Evolutionary conservation across 2,113 vertebrate genomes (phyloP).

Genomic region (Strigops habroptila): DNA sequence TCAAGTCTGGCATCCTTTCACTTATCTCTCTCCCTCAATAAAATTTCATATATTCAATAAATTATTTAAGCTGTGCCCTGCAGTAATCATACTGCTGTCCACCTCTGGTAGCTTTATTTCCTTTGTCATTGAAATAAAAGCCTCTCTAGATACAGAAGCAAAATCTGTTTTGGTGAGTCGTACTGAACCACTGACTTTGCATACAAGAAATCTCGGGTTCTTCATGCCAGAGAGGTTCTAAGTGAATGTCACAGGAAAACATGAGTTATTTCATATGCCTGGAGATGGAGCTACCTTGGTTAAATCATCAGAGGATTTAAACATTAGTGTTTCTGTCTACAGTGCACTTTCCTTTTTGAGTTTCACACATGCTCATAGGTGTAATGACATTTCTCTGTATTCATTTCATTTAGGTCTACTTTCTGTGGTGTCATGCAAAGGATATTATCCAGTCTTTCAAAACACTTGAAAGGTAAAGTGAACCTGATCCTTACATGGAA

Average conservation of each 20-base stretch:
- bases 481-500: background rate
- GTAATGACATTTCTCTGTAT: background rate
- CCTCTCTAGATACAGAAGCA: background rate
- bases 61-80: background rate
- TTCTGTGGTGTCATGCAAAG: constrained; percentile 96
- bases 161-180: background rate
- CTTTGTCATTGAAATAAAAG: background rate
- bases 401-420: constrained; percentile 84
- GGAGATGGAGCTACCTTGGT: background rate
- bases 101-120: background rate
- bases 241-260: background rate
- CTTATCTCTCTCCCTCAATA: background rate
- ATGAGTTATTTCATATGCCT: background rate
- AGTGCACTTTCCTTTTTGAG: background rate
- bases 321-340: background rate
- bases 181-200: background rate
- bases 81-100: background rate
- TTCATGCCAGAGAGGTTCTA: background rate
- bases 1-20: background rate
- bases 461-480: constrained; percentile 92
- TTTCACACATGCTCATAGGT: background rate
- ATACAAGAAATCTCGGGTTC: background rate
- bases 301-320: background rate
- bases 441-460: constrained; percentile 95
- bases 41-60: background rate